Conservation (phyloP, 2,888 invertebrate species). For the Plagiodera versicolora region DNA sequence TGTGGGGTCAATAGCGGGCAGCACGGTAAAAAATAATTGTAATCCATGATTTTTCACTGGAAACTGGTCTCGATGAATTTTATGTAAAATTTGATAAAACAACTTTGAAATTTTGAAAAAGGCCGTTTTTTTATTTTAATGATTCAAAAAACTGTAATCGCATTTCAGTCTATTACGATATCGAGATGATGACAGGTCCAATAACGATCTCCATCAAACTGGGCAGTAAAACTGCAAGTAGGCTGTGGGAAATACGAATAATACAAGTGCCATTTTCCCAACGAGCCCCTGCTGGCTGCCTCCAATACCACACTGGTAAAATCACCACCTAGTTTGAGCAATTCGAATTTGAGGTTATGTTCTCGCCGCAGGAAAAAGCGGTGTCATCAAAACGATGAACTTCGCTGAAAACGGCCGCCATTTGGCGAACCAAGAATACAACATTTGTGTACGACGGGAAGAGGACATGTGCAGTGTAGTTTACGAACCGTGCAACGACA, state of each 20-base stretch:
- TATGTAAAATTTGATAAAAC: too few species aligned
- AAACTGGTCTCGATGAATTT: too few species aligned
- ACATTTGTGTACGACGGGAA: conserved; percentile 73
- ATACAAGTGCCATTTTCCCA: conserved; percentile 76
- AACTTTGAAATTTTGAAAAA: too few species aligned
- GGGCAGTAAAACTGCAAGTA: conserved; percentile 64
- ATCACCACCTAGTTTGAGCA: neutral
- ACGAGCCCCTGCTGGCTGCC: conserved; percentile 75
- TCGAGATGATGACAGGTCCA: conserved; percentile 59
- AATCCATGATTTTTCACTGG: too few species aligned
- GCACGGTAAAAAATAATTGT: conserved; percentile 66
- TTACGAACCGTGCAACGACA: conserved; percentile 74
- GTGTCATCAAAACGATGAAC: conserved; percentile 74
- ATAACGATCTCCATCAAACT: conserved; percentile 60
- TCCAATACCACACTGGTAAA: conserved; percentile 69
- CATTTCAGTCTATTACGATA: conserved; percentile 68
- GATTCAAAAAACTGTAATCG: neutral
- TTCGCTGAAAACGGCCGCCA: conserved; percentile 82
- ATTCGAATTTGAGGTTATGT: too few species aligned
- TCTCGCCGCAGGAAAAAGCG: conserved; percentile 46
- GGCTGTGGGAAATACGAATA: conserved; percentile 79
- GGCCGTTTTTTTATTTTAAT: too few species aligned
- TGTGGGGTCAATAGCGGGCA: conserved; percentile 86
- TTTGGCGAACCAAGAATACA: conserved; percentile 76
- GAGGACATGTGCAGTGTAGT: conserved; percentile 72